Evolutionary conservation across 2,113 vertebrate genomes (phyloP), one percentile per base, ranked within the genome.

Genomic region (Nothocercus nigrocapillus): DNA sequence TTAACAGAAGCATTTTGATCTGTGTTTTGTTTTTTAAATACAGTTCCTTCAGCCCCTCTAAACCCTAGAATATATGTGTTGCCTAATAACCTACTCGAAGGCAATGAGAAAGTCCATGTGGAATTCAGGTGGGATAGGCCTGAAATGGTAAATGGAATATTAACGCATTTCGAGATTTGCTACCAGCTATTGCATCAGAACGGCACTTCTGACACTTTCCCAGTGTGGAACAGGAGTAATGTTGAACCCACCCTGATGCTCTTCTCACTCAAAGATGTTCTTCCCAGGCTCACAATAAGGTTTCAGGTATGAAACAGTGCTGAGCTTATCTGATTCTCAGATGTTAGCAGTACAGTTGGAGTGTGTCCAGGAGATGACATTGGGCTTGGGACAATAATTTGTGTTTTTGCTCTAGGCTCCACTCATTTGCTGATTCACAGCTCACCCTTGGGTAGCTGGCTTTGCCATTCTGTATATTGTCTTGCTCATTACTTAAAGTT

Each of bases 51-150:
- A 64, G 92, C 94, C n/a, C 98, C 98, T 87, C 86, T 42, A 83
- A 97, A 97, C 21, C 97, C 95, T 72, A 97, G 98, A 56, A 96
- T 98, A 92, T 98, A 97, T 90, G 34, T 96, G 72, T 85, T 93
- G 28, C 61, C 6, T 42, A 94, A 84, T 53, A 67, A 88, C 27
- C 70, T 69, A 25, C 64, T 54, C 12, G 15, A 9, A 66, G 81
- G 54, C 45, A 85, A 91, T 80, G 91, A 85, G 10, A 72, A 95
- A 61, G 66, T 90, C 62, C 34, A 78, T 42, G 93, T 98, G 62
- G 96, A 98, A 79, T 95, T 98, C 84, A 97, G 97, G 51, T 98
- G 98, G 97, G 95, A 97, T 88, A 94, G 89, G 25, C 98, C 98
- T 77, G 89, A 95, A 76, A 94, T 38, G 38, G 76, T 86, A 49